phyloP scores from a whole-genome alignment of 2,888 invertebrate genomes.

The Acanthococcus lagerstroemiae region DNA sequence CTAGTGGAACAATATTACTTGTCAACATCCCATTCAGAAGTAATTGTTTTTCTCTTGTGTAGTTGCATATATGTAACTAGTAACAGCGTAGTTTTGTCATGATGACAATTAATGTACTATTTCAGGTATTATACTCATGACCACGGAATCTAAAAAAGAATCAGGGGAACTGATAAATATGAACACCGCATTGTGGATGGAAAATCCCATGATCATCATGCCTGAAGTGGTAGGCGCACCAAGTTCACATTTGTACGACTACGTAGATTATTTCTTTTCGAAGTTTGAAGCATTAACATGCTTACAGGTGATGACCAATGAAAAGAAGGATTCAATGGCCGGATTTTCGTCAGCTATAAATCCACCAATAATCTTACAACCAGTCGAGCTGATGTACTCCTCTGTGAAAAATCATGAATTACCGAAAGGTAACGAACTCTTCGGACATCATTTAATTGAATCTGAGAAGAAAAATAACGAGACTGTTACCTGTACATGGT shows the following conservation, averaged over 20 bases:
- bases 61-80: too few relatives aligned
- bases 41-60: too few relatives aligned
- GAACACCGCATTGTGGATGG: slow-evolving; percentile 14
- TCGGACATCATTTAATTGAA: slow-evolving; percentile 3
- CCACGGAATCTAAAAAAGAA: too few relatives aligned
- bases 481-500: slow-evolving; percentile 16
- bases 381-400: slow-evolving; percentile 7
- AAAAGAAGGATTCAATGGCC: slow-evolving; percentile 8
- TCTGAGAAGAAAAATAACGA: not conserved
- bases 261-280: not conserved
- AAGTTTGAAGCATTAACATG: not conserved
- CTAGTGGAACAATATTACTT: too few relatives aligned
- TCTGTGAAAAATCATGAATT: slow-evolving; percentile 4
- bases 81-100: too few relatives aligned
- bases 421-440: not conserved
- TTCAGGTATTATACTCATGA: too few relatives aligned
- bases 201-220: slow-evolving; percentile 16
- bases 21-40: too few relatives aligned
- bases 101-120: too few relatives aligned
- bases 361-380: slow-evolving; percentile 11
- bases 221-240: slow-evolving; percentile 11
- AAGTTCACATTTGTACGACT: not conserved
- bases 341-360: not conserved
- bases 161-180: too few relatives aligned
- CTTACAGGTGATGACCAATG: slow-evolving; percentile 12